phyloP scores from a whole-genome alignment of 2,113 vertebrate genomes.

The Clarias macrocephalus region DNA sequence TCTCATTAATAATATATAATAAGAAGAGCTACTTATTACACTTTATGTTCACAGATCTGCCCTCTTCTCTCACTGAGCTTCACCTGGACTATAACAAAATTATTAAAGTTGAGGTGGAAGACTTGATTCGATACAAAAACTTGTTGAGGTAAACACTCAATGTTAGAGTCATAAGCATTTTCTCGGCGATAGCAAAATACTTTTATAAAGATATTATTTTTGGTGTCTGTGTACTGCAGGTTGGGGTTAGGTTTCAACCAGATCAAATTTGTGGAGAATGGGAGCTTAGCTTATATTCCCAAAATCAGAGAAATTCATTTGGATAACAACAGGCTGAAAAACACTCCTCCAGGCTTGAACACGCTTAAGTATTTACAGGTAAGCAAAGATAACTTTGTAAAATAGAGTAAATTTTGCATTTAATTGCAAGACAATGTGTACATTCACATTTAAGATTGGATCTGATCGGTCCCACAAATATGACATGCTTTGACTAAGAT shows the following conservation, averaged over 20 bases:
- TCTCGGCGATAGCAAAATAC: not conserved
- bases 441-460: too few species aligned
- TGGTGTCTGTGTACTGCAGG: conserved; percentile 63
- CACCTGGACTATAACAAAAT: conserved; percentile 96
- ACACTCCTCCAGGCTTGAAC: conserved; percentile 83
- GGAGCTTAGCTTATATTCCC: conserved; percentile 83
- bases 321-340: conserved; percentile 91
- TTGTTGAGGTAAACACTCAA: conserved; percentile 80
- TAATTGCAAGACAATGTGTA: not conserved
- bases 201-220: not conserved
- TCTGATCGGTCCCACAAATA: too few species aligned
- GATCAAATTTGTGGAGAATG: conserved; percentile 92
- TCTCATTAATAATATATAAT: not conserved
- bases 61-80: conserved; percentile 85
- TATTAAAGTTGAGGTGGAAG: conserved; percentile 85
- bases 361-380: conserved; percentile 93
- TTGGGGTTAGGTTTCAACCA: conserved; percentile 89
- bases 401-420: not conserved
- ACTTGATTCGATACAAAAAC: conserved; percentile 90
- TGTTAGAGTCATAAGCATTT: not conserved
- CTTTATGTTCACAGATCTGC: conserved; percentile 71
- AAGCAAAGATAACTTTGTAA: conserved; percentile 20
- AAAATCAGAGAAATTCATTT: conserved; percentile 89
- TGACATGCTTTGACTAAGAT: too few species aligned
- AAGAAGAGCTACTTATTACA: not conserved